Base-by-base conservation (phyloP, 2,888 invertebrate genomes). In the Opisthograptis luteolata region DNA sequence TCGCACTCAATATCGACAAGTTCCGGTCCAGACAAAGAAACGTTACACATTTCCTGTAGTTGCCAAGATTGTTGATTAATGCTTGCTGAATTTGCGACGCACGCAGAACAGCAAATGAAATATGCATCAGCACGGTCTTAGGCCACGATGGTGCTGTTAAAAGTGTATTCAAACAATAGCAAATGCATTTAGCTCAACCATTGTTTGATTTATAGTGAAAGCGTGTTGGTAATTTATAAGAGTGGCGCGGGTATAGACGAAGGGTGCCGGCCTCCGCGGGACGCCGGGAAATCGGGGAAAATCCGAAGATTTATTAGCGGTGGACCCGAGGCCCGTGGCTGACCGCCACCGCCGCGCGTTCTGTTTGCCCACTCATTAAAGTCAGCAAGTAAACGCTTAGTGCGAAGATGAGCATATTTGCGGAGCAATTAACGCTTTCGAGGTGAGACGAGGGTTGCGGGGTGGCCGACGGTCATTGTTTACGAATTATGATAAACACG, bases 151-250 rank as follows among this genome's bases (percentile, higher is more conserved):
- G 76, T 73, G 68, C 70, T 76, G 76, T 77, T 69, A 73, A 75
- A 81, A 79, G 83, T 83, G 83, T 81, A 79, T 82, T 84, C 84
- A 80, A 87, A 89, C 87, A 88, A 88, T 88, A 84, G 86, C 87
- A 85, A 88, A 86, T 82, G 85, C 87, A 89, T 87, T 89, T 87
- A 86, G 84, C 77, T 70, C 66, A 75, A 73, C 77, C 81, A 81
- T 87, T 84, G 83, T 85, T 80, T 87, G 88, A 89, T 90, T 89
- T 88, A 90, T 88, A 73, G 85, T 76, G 73, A 77, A 85, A 86
- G 85, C 85, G 86, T 88, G 89, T 86, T 77, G 84, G 87, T 88
- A 87, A 89, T 90, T 89, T 90, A 89, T 88, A 89, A 87, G 86
- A 85, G 87, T 84, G 77, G 79, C 66, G 73, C 69, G 71, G 72